A percentile compares a stretch with the other conserved stretches of the same genome.
Evolutionary conservation across 2,113 vertebrate genomes (phyloP).

Genomic region (Pleuronectes platessa): DNA sequence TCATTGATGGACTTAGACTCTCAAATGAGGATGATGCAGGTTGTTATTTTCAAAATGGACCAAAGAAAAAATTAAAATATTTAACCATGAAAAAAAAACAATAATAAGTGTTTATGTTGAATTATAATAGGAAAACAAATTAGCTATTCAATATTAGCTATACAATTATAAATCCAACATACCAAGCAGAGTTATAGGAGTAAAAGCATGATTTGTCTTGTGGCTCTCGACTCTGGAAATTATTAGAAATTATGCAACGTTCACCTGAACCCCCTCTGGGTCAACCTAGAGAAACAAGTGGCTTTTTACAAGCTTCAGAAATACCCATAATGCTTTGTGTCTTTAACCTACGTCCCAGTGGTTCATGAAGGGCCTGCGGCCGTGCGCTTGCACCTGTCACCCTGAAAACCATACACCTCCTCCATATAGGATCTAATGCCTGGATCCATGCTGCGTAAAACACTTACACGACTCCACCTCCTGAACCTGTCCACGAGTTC

Average conservation of each 20-base stretch:
- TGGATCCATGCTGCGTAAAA: background rate
- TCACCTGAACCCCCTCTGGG: constrained; percentile 16
- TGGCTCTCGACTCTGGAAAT: no score
- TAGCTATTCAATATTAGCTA: background rate
- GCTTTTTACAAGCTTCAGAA: constrained; percentile 48
- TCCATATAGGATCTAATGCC: background rate
- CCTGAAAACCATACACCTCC: background rate
- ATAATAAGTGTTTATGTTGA: no score
- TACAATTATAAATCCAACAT: background rate
- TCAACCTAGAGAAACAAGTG: constrained; percentile 1
- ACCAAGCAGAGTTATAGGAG: background rate
- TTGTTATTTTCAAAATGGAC: no score
- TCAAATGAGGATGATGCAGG: no score
- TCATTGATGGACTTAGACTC: no score
- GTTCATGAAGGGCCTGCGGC: constrained; percentile 21
- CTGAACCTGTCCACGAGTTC: background rate
- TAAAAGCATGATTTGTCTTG: background rate
- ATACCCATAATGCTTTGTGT: constrained; percentile 34
- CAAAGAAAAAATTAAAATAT: no score
- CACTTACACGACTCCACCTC: background rate
- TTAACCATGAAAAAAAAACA: no score
- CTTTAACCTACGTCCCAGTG: constrained; percentile 18
- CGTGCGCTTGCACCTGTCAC: constrained; percentile 36
- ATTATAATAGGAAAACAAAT: background rate
- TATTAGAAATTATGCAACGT: background rate